Evolutionary conservation across 2,888 invertebrate genomes (phyloP), one percentile per base, ranked within the genome.

Genomic region (Ecliptopera silaceata): DNA sequence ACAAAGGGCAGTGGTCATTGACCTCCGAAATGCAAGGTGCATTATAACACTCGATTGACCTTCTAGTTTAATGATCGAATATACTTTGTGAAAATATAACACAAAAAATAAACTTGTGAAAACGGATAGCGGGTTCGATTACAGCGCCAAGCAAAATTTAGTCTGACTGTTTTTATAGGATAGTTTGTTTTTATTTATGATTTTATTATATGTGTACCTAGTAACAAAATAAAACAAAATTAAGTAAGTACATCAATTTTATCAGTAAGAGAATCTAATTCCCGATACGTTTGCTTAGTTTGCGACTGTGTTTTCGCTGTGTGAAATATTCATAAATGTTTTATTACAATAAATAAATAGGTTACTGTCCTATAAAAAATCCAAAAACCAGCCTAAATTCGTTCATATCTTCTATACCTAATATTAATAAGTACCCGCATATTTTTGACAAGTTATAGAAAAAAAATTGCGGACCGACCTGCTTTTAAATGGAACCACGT

Each of bases 401-500:
- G n/a, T 6, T 29, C 29, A 6, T 1, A 31, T 3, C 31, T 31
- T 31, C n/a, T 31, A 31, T 13, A 13, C 6, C 6, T 34, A 15
- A 5, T 36, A 15, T 15, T 39, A 18, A 26, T 39, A 54, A 38
- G 51, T 49, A n/a, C 58, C 53, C 46, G 52, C 52, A 55, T 61
- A 46, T 22, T 12, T 6, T 42, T 38, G n/a, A 32, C 34, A 4
- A 10, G 0, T 10, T 4, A 18, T 17, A 8, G 3, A n/a, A 64
- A 65, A 45, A 59, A 66, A 64, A 59, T 60, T 59, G 62, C 64
- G 56, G 56, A 62, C 63, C 56, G 69, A 76, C 74, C 72, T 74
- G 75, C 68, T 26, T 26, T 26, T 58, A 34, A n/a, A n/a, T n/a
- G 38, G 53, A 56, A 55, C 56, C 82, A 82, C 83, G 80, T 80